Base-by-base conservation (phyloP, 2,888 invertebrate species). In the Stenurella melanura region DNA sequence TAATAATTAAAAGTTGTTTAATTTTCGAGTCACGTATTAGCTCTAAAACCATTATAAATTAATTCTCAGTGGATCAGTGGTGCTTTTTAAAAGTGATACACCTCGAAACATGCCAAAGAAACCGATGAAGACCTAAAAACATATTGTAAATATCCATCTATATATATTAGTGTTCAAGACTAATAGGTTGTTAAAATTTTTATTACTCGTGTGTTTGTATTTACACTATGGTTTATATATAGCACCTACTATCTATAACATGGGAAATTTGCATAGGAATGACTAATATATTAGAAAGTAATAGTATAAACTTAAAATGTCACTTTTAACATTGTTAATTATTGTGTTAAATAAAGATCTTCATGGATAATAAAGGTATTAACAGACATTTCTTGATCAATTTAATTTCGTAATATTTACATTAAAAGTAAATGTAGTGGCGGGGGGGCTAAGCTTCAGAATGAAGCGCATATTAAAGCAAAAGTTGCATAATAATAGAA, bases 101-200 rank as follows among this genome's bases (percentile, higher is more conserved):
- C 17, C 26, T 17, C 30, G 2, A 7, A 71, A 60, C 12, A 61
- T 71, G 60, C 17, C 50, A 10, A n/a, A 21, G 54, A 26, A 61
- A 7, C 7, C 6, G 10, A 21, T 1, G 42, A 50, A 42, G n/a
- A 50, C 21, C 15, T 60, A 71, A 71, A 71, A 60, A 71, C 71
- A 71, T 71, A 71, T 61, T 71, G 71, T 71, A 71, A 71, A 71
- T 71, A 71, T 61, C 30, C 26, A 17, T 60, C 60, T 60, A 58
- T 70, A 70, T 38, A 58, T 70, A 70, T 58, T 58, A 26, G 71
- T 71, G 58, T 38, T 15, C 38, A 63, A 34, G n/a, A n/a, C 21
- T 30, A 63, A 63, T 63, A n/a, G 61, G 50, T 34, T n/a, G 19
- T 71, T 71, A 71, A 70, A 6, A 50, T 71, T 71, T 61, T 61